Percentiles rank a stretch among this genome's conserved stretches.
phyloP scores from a whole-genome alignment of 1,140 invertebrate species.

The Zaprionus taronus region DNA sequence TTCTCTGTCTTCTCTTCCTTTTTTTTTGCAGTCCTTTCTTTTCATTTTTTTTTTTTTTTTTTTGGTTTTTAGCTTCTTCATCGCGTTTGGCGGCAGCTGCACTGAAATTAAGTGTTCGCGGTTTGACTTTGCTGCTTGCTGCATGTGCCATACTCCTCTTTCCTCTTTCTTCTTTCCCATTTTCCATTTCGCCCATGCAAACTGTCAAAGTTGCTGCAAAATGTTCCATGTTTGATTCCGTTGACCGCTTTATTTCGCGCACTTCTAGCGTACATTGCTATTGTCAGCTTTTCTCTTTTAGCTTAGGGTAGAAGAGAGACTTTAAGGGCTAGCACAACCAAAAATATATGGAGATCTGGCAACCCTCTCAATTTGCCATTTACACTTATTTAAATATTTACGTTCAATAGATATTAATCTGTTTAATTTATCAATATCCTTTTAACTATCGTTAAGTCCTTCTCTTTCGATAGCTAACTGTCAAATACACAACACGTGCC shows the following conservation, averaged over 20 bases:
- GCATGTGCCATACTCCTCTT: neutral
- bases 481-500: no score
- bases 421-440: no score
- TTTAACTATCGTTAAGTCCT: no score
- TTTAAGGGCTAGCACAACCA: no score
- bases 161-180: neutral
- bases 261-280: neutral
- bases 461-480: no score
- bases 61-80: conserved; percentile 15
- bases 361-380: no score
- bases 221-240: conserved; percentile 4
- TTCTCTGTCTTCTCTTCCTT: conserved; percentile 31
- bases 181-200: neutral
- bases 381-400: no score
- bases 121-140: conserved; percentile 35
- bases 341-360: no score
- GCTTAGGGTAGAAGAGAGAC: neutral
- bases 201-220: conserved; percentile 16
- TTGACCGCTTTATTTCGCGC: neutral
- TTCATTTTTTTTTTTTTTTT: conserved; percentile 4
- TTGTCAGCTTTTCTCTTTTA: neutral
- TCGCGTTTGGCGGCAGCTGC: conserved; percentile 39
- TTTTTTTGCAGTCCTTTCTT: neutral
- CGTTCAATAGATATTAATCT: no score
- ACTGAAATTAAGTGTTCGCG: conserved; percentile 45